A percentile compares a stretch with the other conserved stretches of the same genome.
Conservation (phyloP, 2,113 vertebrate species). For the Heteronetta atricapilla region DNA sequence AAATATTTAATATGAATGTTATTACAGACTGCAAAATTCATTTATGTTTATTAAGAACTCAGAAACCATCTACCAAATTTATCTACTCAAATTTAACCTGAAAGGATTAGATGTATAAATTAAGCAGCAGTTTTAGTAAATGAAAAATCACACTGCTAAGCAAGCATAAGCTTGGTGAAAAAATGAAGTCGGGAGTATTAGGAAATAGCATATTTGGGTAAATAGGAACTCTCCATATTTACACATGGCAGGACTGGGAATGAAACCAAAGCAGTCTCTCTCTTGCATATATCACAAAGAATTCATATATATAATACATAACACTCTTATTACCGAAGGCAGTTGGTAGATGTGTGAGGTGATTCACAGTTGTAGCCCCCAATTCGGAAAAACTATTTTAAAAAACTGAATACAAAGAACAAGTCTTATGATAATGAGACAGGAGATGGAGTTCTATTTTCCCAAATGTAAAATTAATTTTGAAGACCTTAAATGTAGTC, state of each 20-base stretch:
- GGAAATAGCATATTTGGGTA: background rate
- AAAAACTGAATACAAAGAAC: background rate
- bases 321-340: background rate
- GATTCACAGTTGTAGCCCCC: background rate
- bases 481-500: background rate
- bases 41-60: background rate
- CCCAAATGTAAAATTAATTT: background rate
- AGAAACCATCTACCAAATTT: background rate
- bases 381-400: background rate
- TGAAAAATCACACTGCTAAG: background rate
- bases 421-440: background rate
- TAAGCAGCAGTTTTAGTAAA: background rate
- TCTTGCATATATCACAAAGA: background rate
- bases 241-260: background rate
- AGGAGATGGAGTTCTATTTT: background rate
- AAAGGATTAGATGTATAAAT: background rate
- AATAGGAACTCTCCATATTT: slow-evolving; percentile 14
- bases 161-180: background rate
- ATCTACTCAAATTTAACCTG: background rate
- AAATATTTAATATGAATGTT: background rate
- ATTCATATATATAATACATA: background rate
- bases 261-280: background rate
- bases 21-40: background rate
- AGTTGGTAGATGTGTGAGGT: background rate
- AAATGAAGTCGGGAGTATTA: background rate